Percentiles rank a stretch among this genome's conserved stretches.
These are phyloP conservation scores for Caenorhabditis panamensis DNA, from an alignment of 2,888 invertebrate genomes.

Conservation along the genomic window DNA sequence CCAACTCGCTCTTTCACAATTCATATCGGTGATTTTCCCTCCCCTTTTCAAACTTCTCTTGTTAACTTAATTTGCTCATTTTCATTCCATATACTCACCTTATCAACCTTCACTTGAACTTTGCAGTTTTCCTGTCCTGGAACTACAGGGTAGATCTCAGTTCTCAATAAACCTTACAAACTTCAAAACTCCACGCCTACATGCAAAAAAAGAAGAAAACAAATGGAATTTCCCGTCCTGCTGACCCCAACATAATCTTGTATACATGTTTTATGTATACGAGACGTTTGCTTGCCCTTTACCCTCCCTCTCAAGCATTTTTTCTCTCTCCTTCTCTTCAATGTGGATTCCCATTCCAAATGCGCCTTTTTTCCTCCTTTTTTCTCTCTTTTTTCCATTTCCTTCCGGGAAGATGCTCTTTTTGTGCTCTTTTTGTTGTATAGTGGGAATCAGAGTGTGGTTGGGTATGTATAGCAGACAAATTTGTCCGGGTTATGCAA, in stretches of 20 bases:
- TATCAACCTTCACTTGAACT: constrained; percentile 4
- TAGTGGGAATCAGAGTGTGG: too few relatives aligned
- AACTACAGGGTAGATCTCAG: constrained; percentile 66
- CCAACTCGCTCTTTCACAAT: constrained; percentile 31
- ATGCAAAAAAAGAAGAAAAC: neutral
- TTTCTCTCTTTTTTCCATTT: neutral
- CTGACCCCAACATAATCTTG: neutral
- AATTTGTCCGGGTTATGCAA: too few relatives aligned
- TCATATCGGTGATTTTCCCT: constrained; percentile 56
- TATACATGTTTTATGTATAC: constrained; percentile 5
- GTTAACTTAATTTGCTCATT: constrained; percentile 51
- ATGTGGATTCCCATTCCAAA: neutral
- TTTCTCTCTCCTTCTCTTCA: too few relatives aligned
- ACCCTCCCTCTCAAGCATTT: too few relatives aligned
- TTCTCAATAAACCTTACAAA: constrained; percentile 2
- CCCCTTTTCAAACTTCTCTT: neutral
- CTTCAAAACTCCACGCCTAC: neutral
- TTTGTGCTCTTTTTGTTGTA: too few relatives aligned
- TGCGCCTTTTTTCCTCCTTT: neutral
- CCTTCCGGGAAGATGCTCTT: neutral
- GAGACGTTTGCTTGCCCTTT: neutral
- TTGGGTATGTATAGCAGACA: too few relatives aligned
- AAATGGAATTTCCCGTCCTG: neutral
- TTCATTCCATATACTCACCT: constrained; percentile 47
- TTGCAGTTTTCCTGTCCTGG: constrained; percentile 39